These are phyloP conservation scores for Hipposideros larvatus DNA, from an alignment of 2,797 vertebrate genomes.

Conservation along the genomic window DNA sequence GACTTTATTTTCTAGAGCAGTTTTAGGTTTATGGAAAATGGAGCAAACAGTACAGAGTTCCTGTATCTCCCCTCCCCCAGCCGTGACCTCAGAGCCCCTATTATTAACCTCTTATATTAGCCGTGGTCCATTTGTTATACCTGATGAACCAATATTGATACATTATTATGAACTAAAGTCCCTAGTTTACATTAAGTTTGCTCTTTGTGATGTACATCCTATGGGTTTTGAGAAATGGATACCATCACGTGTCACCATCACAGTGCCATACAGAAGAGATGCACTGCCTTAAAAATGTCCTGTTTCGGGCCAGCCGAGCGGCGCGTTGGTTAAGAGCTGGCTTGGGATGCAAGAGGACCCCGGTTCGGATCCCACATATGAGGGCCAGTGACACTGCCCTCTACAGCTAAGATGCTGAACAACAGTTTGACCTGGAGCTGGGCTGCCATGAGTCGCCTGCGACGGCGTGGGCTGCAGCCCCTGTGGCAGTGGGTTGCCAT, in stretches of 20 bases:
- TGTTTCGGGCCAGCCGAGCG: no score
- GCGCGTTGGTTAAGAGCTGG: no score
- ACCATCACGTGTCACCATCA: accelerated
- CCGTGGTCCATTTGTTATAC: background rate
- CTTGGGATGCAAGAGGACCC: no score
- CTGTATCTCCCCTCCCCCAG: background rate
- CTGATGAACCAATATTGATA: accelerated
- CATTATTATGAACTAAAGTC: background rate
- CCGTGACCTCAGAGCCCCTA: accelerated
- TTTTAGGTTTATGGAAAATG: background rate
- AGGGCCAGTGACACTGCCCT: no score
- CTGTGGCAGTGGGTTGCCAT: no score
- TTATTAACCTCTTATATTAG: background rate
- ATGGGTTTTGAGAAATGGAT: background rate
- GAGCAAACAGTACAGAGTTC: background rate
- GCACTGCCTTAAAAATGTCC: background rate
- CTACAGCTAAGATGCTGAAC: no score
- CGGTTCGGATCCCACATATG: no score
- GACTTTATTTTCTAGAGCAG: background rate
- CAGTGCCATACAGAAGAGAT: background rate
- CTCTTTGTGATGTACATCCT: background rate
- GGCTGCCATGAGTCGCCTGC: no score
- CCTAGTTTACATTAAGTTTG: no score
- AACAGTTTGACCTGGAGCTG: no score
- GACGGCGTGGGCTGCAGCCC: no score